A percentile compares a stretch with the other conserved stretches of the same genome.
Evolutionary conservation across 2,113 vertebrate genomes (phyloP).

Genomic region (Chitala chitala): DNA sequence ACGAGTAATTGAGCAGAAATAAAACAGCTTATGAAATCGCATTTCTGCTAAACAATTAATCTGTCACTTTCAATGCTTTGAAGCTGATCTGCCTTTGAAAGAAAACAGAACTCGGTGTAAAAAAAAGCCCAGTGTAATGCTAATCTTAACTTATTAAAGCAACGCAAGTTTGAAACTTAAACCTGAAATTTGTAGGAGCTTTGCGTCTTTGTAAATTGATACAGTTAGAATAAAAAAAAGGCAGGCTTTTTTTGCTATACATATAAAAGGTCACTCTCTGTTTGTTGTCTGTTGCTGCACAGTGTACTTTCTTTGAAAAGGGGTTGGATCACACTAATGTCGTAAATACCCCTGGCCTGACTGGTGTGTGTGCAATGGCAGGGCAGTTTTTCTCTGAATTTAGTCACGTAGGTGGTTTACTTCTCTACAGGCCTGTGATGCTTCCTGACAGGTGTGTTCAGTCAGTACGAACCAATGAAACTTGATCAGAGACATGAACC

Average conservation of each 20-base stretch:
- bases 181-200: slow-evolving; percentile 48
- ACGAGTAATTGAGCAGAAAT: slow-evolving; percentile 49
- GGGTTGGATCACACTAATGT: slow-evolving; percentile 38
- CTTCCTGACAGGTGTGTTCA: slow-evolving; percentile 2
- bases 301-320: slow-evolving; percentile 48
- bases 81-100: slow-evolving; percentile 60
- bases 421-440: slow-evolving; percentile 23
- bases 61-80: slow-evolving; percentile 55
- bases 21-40: slow-evolving; percentile 52
- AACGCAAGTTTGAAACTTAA: slow-evolving; percentile 58
- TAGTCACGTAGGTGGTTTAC: slow-evolving; percentile 30
- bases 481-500: slow-evolving; percentile 52
- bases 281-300: slow-evolving; percentile 49
- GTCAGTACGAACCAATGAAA: slow-evolving; percentile 38
- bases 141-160: slow-evolving; percentile 58
- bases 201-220: slow-evolving; percentile 59
- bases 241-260: slow-evolving; percentile 51
- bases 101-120: slow-evolving; percentile 40
- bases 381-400: slow-evolving; percentile 27
- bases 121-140: slow-evolving; percentile 46
- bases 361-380: slow-evolving; percentile 18
- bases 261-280: slow-evolving; percentile 51
- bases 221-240: slow-evolving; percentile 55
- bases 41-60: slow-evolving; percentile 58
- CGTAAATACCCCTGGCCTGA: slow-evolving; percentile 47